Percentiles rank a stretch among this genome's conserved stretches.
These are phyloP conservation scores for Diuraphis noxia DNA, from an alignment of 1,140 invertebrate genomes.

Conservation along the genomic window DNA sequence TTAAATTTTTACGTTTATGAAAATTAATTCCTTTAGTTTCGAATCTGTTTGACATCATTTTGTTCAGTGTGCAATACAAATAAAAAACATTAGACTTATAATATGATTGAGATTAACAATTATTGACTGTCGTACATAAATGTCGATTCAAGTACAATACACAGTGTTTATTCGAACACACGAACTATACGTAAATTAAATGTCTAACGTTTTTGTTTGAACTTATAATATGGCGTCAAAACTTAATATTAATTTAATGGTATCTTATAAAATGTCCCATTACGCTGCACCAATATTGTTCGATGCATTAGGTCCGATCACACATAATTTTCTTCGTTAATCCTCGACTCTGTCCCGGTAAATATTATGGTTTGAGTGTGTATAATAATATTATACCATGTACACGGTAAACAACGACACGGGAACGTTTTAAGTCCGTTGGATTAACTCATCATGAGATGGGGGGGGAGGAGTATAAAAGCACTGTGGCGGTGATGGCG, in stretches of 20 bases:
- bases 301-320: neutral
- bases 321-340: neutral
- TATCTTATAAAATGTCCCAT: neutral
- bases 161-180: neutral
- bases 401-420: neutral
- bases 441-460: neutral
- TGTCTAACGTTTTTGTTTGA: neutral
- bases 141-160: neutral
- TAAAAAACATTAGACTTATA: too few relatives aligned
- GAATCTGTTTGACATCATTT: neutral
- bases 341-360: neutral
- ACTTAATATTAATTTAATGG: neutral
- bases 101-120: neutral
- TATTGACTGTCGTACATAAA: neutral
- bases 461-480: neutral
- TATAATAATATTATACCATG: neutral
- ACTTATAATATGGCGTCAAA: neutral
- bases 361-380: neutral
- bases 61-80: neutral
- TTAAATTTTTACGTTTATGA: neutral
- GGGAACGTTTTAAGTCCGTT: slow-evolving; percentile 10
- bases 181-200: neutral
- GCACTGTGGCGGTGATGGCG: neutral
- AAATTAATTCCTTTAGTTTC: neutral
- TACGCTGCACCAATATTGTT: neutral